Conservation (phyloP, 2,797 vertebrate genomes). For the Perdix hodgsoniae region DNA sequence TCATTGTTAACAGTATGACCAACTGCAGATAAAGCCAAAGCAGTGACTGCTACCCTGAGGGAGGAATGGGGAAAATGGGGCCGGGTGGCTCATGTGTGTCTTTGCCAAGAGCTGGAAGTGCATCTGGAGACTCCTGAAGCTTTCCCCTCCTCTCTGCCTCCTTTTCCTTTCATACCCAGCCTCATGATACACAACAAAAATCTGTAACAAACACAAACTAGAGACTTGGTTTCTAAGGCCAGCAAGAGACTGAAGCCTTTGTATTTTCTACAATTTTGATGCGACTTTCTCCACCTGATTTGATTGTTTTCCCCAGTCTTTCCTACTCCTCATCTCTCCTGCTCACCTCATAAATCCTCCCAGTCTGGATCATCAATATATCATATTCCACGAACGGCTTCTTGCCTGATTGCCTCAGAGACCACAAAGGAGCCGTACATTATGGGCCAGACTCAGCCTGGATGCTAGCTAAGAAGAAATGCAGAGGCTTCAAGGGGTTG, state of each 20-base stretch:
- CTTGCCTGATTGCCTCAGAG: neutral
- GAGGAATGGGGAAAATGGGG: neutral
- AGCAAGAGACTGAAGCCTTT: neutral
- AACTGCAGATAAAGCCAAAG: neutral
- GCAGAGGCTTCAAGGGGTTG: neutral
- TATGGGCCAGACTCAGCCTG: neutral
- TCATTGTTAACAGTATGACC: neutral
- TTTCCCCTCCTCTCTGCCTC: neutral
- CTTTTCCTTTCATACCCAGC: neutral
- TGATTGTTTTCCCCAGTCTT: neutral
- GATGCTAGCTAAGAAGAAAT: neutral
- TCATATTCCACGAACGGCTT: neutral
- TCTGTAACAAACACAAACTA: neutral
- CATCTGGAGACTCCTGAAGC: neutral
- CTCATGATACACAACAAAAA: neutral
- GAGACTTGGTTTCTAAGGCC: neutral
- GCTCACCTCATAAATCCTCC: neutral
- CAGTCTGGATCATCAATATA: neutral
- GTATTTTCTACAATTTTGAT: neutral
- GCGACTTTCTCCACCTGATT: neutral
- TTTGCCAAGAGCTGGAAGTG: neutral
- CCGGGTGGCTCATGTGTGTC: neutral
- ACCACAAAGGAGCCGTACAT: neutral
- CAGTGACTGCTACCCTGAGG: neutral
- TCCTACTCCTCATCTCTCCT: neutral